Base-by-base conservation (phyloP, 2,797 vertebrate species). In the Enteromius thamalakanensis region DNA sequence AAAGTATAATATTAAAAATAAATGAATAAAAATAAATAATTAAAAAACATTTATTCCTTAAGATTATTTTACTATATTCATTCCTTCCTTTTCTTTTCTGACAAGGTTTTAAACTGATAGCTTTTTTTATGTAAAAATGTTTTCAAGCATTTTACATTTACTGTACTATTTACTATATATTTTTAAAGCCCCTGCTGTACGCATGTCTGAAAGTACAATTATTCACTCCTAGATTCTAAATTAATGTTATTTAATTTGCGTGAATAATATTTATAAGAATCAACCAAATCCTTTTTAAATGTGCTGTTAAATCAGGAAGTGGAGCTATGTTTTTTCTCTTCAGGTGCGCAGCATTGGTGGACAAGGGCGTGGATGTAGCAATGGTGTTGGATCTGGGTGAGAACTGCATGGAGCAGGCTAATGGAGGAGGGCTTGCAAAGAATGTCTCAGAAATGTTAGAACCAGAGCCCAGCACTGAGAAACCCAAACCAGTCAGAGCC, bases 301-400 rank as follows among this genome's bases (percentile, higher is more conserved):
- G 34, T 58, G 11, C 51, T 65, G 40, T 65, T 53, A 12, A 26
- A 64, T 26, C 60, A 71, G 42, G 26, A 64, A 42, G 17, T 42
- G 7, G 26, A 15, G 14, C 19, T 34, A 11, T 42, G 10, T 42
- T 51, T 82, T 58, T 74, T 58, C 40, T 51, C 53, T 79, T 3
- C 19, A 83, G 89, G 85, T 85, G 84, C 78, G 81, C 86, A 83
- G 87, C 84, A 79, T 76, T 75, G 88, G 84, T 78, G 86, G 74
- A 85, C 78, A 79, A 88, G 26, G 79, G 40, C 1, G 88, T 65
- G 58, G 80, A 42, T 79, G 92, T 84, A 92, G 95, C 92, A 90
- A 97, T 97, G 97, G 96, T 97, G 92, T 92, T 96, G 93, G 96
- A 95, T 89, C 94, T 95, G 0, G 93, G 92, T 17, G 90, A 92